A percentile compares a stretch with the other conserved stretches of the same genome.
Conservation (phyloP, 2,888 invertebrate species). For the Macropis europaea region DNA sequence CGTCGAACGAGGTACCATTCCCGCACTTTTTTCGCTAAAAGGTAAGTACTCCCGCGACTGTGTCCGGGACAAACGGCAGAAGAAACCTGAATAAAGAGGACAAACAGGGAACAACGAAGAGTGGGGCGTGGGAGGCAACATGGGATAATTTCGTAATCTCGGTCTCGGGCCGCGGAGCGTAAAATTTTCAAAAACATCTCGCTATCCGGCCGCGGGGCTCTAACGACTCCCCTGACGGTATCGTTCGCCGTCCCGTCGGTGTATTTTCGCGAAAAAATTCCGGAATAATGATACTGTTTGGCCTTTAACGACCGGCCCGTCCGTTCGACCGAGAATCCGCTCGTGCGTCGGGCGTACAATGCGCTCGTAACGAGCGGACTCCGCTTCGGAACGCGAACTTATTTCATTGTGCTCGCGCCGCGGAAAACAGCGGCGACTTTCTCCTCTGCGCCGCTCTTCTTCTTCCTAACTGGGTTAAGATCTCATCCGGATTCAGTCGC, state of each 20-base stretch:
- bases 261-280: slow-evolving; percentile 30
- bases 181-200: slow-evolving; percentile 32
- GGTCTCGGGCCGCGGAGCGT: neutral
- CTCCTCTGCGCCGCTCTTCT: neutral
- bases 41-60: neutral
- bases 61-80: neutral
- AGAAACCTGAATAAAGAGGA: neutral
- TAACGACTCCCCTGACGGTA: slow-evolving; percentile 24
- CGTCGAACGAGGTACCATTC: too few species aligned
- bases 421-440: slow-evolving; percentile 8
- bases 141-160: slow-evolving; percentile 27
- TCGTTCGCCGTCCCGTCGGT: neutral
- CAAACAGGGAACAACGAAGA: neutral
- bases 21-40: too few species aligned
- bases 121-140: neutral
- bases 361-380: slow-evolving; percentile 21
- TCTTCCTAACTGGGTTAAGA: slow-evolving; percentile 60
- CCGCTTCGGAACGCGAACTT: slow-evolving; percentile 43
- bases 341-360: slow-evolving; percentile 14
- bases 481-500: slow-evolving; percentile 60
- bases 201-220: slow-evolving; percentile 20
- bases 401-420: slow-evolving; percentile 48
- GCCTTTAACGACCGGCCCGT: slow-evolving; percentile 30
- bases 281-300: slow-evolving; percentile 35
- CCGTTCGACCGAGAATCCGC: slow-evolving; percentile 23